phyloP scores from a whole-genome alignment of 2,888 invertebrate species.

The Thereva unica region DNA sequence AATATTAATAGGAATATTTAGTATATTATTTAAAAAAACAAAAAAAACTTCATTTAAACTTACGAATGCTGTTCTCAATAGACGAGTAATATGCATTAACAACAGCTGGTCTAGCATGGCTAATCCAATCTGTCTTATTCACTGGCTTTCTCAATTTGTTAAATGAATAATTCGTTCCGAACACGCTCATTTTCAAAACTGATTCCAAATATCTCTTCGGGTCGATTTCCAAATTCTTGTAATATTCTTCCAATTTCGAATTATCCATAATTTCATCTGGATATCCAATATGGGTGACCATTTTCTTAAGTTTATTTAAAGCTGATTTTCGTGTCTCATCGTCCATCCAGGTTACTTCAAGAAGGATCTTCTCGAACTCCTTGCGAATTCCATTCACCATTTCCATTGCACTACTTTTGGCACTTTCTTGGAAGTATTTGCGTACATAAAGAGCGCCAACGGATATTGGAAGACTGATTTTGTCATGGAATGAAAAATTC shows the following conservation, averaged over 20 bases:
- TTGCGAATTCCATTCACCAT: slow-evolving; percentile 85
- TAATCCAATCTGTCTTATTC: slow-evolving; percentile 84
- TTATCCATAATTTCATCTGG: slow-evolving; percentile 87
- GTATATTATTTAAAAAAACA: not conserved
- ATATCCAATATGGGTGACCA: slow-evolving; percentile 90
- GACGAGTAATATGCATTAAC: slow-evolving; percentile 87
- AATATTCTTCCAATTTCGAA: slow-evolving; percentile 78
- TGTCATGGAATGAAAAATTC: not conserved
- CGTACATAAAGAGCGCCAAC: slow-evolving; percentile 85
- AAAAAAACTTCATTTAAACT: slow-evolving; percentile 55
- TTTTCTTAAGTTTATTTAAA: slow-evolving; percentile 76
- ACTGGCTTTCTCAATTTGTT: slow-evolving; percentile 76
- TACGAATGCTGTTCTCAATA: slow-evolving; percentile 85
- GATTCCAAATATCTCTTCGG: slow-evolving; percentile 74
- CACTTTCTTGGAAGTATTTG: slow-evolving; percentile 83
- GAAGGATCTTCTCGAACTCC: slow-evolving; percentile 80
- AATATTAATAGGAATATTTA: slow-evolving; percentile 31
- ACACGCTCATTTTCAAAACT: slow-evolving; percentile 75
- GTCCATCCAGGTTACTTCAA: slow-evolving; percentile 92
- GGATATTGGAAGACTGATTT: slow-evolving; percentile 68
- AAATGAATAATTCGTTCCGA: slow-evolving; percentile 80
- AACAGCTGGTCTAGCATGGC: slow-evolving; percentile 80
- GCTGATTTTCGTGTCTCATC: slow-evolving; percentile 75
- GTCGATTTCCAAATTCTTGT: slow-evolving; percentile 73
- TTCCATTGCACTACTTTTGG: slow-evolving; percentile 80